These are phyloP conservation scores for Chlorospingus semifuscus DNA, from an alignment of 2,797 vertebrate genomes.

Conservation along the genomic window DNA sequence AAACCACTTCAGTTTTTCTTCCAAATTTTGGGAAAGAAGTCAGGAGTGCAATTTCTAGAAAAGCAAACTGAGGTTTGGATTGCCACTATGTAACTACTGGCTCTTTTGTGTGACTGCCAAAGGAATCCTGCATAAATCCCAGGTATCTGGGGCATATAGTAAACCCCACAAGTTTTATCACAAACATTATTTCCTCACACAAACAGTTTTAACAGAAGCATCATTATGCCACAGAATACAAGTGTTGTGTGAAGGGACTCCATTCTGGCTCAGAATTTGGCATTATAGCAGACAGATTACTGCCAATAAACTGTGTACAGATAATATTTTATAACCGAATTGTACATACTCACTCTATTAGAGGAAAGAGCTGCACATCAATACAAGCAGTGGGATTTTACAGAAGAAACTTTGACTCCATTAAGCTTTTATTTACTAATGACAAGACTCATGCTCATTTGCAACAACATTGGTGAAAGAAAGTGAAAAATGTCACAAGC, in stretches of 20 bases:
- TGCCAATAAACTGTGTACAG: neutral
- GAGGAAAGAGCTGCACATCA: neutral
- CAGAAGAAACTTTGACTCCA: neutral
- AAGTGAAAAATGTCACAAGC: neutral
- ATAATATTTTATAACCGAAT: neutral
- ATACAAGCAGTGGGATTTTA: neutral
- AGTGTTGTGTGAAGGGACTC: neutral
- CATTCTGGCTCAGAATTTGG: neutral
- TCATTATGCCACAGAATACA: slow-evolving; percentile 14
- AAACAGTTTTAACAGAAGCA: slow-evolving; percentile 8
- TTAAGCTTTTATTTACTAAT: neutral
- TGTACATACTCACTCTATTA: neutral
- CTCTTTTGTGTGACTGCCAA: slow-evolving; percentile 28
- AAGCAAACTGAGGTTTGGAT: slow-evolving; percentile 45
- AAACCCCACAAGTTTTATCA: neutral
- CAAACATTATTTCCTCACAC: slow-evolving; percentile 3
- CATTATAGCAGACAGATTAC: neutral
- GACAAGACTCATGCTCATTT: neutral
- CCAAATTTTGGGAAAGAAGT: neutral
- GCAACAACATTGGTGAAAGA: neutral
- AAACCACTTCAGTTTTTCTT: neutral
- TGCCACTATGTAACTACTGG: neutral
- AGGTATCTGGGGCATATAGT: neutral
- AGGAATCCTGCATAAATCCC: slow-evolving; percentile 9
- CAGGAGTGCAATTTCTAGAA: slow-evolving; percentile 2